Percentiles rank a stretch among this genome's conserved stretches.
Conservation (phyloP, 2,113 vertebrate species). For the Artemisiospiza belli region DNA sequence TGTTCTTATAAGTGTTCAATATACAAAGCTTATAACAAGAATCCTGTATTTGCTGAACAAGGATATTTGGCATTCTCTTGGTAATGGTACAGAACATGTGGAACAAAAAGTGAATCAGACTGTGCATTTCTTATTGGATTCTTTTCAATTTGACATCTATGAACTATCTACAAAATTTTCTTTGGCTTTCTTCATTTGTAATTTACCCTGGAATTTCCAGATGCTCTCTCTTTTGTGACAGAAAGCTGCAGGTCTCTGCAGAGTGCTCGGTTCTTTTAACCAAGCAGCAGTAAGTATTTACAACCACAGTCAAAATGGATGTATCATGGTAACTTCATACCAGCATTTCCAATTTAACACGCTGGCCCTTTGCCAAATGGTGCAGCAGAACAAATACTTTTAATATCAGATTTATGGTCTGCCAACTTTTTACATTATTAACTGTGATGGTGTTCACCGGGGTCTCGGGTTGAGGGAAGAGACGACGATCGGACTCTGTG, state of each 20-base stretch:
- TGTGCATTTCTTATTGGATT: background rate
- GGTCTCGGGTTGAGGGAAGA: too few relatives aligned
- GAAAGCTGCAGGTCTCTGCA: background rate
- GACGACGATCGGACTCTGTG: too few relatives aligned
- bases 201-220: background rate
- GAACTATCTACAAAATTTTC: background rate
- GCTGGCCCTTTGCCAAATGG: background rate
- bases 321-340: background rate
- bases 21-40: background rate
- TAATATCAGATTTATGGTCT: slow-evolving; percentile 13
- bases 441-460: background rate
- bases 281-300: background rate
- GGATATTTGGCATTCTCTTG: background rate
- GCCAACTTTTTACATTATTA: background rate
- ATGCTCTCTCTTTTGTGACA: background rate
- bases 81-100: background rate
- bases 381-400: background rate
- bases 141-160: background rate
- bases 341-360: background rate
- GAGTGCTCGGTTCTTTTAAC: background rate
- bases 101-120: background rate
- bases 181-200: background rate
- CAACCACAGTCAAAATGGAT: background rate
- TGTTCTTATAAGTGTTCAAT: background rate
- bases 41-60: background rate